These are phyloP conservation scores for Homarus gammarus DNA, from an alignment of 2,888 invertebrate species.

Conservation along the genomic window DNA sequence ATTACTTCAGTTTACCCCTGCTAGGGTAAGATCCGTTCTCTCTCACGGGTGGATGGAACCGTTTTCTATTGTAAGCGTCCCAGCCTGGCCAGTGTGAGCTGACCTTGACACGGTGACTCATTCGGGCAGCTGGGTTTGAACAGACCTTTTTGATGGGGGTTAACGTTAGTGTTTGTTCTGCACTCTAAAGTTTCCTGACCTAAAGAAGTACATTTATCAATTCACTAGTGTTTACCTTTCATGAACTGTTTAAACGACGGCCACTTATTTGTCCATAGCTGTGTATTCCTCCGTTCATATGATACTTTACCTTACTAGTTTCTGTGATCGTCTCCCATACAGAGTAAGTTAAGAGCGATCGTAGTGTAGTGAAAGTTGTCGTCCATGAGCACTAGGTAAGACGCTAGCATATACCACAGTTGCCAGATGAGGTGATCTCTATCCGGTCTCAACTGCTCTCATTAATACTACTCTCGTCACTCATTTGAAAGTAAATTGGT, in stretches of 20 bases:
- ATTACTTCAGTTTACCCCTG: neutral
- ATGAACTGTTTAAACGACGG: too few relatives aligned
- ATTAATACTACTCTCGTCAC: too few relatives aligned
- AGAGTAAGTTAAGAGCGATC: neutral
- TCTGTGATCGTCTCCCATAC: too few relatives aligned
- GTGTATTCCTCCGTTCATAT: too few relatives aligned
- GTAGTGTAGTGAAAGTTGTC: conserved; percentile 41
- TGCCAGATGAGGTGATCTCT: conserved; percentile 9
- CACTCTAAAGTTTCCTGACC: too few relatives aligned
- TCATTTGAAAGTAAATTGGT: neutral
- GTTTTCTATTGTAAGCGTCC: conserved; percentile 41
- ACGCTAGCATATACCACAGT: conserved; percentile 21
- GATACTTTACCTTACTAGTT: too few relatives aligned
- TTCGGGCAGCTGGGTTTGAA: neutral
- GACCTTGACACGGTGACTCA: conserved; percentile 40
- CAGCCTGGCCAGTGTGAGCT: neutral
- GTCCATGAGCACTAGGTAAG: conserved; percentile 22
- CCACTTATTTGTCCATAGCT: too few relatives aligned
- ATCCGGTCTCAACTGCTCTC: neutral
- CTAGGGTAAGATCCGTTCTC: neutral
- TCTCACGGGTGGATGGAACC: neutral
- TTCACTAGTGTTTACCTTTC: too few relatives aligned
- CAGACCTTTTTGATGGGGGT: too few relatives aligned
- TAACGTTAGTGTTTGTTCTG: too few relatives aligned
- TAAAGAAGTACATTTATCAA: too few relatives aligned